Percentiles rank a stretch among this genome's conserved stretches.
Evolutionary conservation across 2,888 invertebrate species (phyloP).

Genomic region (Tetheella fluctuosa): DNA sequence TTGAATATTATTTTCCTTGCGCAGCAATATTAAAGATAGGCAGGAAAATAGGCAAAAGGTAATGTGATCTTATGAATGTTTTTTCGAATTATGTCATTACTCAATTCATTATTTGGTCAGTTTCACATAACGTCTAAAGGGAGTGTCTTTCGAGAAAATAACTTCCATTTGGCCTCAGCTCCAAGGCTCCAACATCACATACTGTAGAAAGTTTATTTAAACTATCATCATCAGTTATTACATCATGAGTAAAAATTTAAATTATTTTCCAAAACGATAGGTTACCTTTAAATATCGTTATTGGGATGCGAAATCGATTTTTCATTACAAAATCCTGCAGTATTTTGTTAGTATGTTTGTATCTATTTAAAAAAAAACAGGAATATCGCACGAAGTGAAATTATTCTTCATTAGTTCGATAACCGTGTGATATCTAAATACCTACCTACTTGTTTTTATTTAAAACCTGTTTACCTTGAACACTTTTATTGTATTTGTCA

Average conservation of each 20-base stretch:
- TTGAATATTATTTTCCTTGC: background rate
- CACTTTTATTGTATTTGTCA: slow-evolving; percentile 1
- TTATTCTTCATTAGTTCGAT: background rate
- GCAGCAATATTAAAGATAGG: background rate
- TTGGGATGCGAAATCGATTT: background rate
- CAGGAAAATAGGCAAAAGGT: background rate
- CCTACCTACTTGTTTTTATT: background rate
- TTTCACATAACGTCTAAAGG: too few relatives aligned
- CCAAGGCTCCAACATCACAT: background rate
- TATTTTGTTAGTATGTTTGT: background rate
- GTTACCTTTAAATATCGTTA: too few relatives aligned
- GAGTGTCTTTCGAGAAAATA: too few relatives aligned
- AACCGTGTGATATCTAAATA: background rate
- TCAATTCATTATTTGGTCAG: too few relatives aligned
- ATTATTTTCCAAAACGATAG: too few relatives aligned
- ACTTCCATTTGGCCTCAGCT: background rate
- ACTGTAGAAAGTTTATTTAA: background rate
- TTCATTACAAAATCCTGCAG: background rate
- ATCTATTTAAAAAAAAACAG: background rate
- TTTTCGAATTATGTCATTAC: too few relatives aligned
- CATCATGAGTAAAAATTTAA: background rate
- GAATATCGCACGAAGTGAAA: background rate
- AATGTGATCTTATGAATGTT: background rate
- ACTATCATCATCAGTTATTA: background rate
- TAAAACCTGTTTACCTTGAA: background rate